These are phyloP conservation scores for Corbicula japonica DNA, from an alignment of 2,888 invertebrate species.

Conservation along the genomic window DNA sequence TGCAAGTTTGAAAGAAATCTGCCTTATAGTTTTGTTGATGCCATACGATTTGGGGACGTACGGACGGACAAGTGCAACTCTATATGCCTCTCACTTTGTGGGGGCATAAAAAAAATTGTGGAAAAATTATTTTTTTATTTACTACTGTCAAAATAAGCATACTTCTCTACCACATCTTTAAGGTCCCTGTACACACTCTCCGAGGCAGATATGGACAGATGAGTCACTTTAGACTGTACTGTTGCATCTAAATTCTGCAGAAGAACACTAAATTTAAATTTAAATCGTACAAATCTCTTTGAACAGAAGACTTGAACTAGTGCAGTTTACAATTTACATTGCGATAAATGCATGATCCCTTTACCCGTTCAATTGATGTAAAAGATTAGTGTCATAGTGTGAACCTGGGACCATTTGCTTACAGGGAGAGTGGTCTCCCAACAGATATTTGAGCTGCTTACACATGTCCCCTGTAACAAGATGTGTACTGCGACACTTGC, in stretches of 20 bases:
- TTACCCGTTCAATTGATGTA: neutral
- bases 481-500: too few species aligned
- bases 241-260: slow-evolving; percentile 33
- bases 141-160: slow-evolving; percentile 5
- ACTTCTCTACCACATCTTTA: slow-evolving; percentile 36
- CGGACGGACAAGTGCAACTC: neutral
- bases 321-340: neutral
- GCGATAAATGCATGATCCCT: too few species aligned
- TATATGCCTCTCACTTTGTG: neutral
- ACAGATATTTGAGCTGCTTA: too few species aligned
- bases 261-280: neutral
- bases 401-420: too few species aligned
- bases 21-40: neutral
- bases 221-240: slow-evolving; percentile 18
- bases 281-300: neutral
- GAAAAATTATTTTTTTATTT: neutral
- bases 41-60: neutral
- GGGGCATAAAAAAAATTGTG: neutral
- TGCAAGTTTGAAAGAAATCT: neutral
- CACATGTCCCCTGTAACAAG: too few species aligned
- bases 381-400: too few species aligned
- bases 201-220: slow-evolving; percentile 32
- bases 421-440: too few species aligned
- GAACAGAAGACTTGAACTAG: neutral
- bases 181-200: slow-evolving; percentile 31